These are phyloP conservation scores for Capitulum mitella DNA, from an alignment of 2,888 invertebrate genomes.

Conservation along the genomic window DNA sequence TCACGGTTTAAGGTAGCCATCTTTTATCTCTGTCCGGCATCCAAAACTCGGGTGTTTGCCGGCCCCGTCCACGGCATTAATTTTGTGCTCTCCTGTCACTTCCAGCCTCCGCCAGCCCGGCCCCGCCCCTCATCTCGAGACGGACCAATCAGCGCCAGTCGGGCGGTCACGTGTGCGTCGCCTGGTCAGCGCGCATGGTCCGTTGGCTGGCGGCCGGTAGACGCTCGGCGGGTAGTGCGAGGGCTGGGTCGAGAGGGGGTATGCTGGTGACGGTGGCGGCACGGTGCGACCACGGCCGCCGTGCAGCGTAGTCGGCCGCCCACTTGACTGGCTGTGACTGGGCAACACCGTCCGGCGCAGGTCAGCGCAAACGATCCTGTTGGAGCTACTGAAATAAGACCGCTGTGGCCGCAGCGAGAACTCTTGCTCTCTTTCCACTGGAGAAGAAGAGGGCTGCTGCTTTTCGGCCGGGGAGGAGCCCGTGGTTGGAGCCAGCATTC, in stretches of 20 bases:
- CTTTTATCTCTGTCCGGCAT: conserved; percentile 23
- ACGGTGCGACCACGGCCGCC: neutral
- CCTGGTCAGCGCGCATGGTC: neutral
- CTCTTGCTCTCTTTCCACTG: too few species aligned
- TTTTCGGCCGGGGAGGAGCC: too few species aligned
- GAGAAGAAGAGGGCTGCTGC: too few species aligned
- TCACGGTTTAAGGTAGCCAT: conserved; percentile 24
- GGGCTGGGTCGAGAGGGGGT: neutral
- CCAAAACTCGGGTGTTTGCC: conserved; percentile 23
- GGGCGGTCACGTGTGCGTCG: conserved; percentile 5
- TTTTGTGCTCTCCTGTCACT: conserved; percentile 4
- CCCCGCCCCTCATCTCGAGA: conserved; percentile 10
- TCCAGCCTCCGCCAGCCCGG: conserved; percentile 1
- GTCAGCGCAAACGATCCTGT: too few species aligned
- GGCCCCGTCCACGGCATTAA: conserved; percentile 8
- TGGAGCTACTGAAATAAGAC: too few species aligned
- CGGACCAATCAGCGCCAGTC: neutral
- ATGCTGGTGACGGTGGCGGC: neutral
- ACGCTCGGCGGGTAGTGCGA: neutral
- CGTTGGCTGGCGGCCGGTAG: conserved; percentile 2
- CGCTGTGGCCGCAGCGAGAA: too few species aligned
- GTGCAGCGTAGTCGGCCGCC: neutral
- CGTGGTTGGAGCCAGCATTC: too few species aligned
- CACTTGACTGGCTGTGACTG: too few species aligned
- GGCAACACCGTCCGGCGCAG: too few species aligned